These are phyloP conservation scores for Acleris sparsana DNA, from an alignment of 2,888 invertebrate species.

Conservation along the genomic window DNA sequence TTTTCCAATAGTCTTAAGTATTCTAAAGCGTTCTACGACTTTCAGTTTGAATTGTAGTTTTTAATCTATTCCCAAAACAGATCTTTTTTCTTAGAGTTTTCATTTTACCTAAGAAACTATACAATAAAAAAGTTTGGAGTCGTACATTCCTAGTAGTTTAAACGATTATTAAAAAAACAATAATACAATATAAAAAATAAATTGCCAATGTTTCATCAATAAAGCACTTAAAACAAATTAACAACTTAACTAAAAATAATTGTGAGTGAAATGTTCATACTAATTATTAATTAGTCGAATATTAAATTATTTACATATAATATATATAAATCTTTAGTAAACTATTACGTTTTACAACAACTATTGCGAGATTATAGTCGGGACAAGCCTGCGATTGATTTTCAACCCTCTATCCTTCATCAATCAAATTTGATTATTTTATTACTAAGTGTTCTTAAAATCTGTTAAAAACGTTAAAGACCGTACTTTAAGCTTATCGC, in stretches of 20 bases:
- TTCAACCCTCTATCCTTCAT: not conserved
- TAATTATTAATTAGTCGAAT: not conserved
- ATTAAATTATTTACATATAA: too few species aligned
- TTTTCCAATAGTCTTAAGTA: constrained; percentile 16
- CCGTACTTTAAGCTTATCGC: constrained; percentile 22
- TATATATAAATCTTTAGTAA: too few species aligned
- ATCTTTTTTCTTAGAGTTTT: not conserved
- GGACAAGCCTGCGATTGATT: not conserved
- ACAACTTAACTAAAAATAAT: constrained; percentile 17
- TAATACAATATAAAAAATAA: not conserved
- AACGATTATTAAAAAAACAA: not conserved
- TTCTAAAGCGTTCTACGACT: constrained; percentile 6
- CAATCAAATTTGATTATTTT: not conserved
- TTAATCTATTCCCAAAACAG: constrained; percentile 6
- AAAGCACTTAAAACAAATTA: constrained; percentile 20
- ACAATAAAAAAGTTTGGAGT: too few species aligned
- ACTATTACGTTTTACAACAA: not conserved
- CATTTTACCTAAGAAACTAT: too few species aligned
- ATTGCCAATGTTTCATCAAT: not conserved
- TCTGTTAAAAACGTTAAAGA: constrained; percentile 20
- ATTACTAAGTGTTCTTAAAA: constrained; percentile 18
- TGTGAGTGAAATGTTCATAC: constrained; percentile 15
- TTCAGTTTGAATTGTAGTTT: not conserved
- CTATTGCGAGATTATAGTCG: not conserved
- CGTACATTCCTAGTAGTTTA: not conserved